phyloP scores from a whole-genome alignment of 2,888 invertebrate genomes.

The Protonemura montana region DNA sequence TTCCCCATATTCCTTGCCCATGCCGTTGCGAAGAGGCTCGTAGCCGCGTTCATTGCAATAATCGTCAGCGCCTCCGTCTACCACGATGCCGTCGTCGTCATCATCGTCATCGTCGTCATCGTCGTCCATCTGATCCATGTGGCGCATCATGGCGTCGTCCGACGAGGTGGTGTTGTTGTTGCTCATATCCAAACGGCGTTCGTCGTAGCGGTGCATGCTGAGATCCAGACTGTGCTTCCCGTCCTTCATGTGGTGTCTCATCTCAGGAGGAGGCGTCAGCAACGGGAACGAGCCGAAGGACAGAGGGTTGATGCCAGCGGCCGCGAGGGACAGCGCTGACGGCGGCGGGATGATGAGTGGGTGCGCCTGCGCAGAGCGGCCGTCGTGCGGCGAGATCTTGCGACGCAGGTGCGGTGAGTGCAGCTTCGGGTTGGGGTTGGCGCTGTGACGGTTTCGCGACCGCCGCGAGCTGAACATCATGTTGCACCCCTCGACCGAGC shows the following conservation, averaged over 20 bases:
- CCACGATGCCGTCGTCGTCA: conserved; percentile 70
- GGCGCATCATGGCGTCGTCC: conserved; percentile 58
- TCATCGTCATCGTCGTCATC: conserved; percentile 63
- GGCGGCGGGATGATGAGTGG: conserved; percentile 77
- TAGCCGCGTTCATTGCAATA: conserved; percentile 66
- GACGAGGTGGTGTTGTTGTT: conserved; percentile 58
- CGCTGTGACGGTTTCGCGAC: conserved; percentile 94
- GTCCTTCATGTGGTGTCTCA: conserved; percentile 64
- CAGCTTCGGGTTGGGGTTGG: conserved; percentile 97
- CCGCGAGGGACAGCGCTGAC: conserved; percentile 66
- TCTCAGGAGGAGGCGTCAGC: conserved; percentile 60
- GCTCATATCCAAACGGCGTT: conserved; percentile 60
- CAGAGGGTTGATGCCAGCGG: conserved; percentile 73
- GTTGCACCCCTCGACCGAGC: conserved; percentile 97
- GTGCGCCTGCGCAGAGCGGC: conserved; percentile 87
- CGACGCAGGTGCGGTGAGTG: conserved; percentile 94
- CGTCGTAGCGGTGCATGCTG: conserved; percentile 56
- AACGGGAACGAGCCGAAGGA: conserved; percentile 82
- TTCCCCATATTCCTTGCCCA: conserved; percentile 53
- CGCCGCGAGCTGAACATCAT: conserved; percentile 99
- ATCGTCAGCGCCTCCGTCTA: conserved; percentile 77
- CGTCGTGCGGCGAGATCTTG: conserved; percentile 94
- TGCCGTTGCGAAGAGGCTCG: conserved; percentile 55
- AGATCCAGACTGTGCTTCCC: conserved; percentile 72
- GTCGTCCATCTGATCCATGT: conserved; percentile 56